Conservation (phyloP, 2,113 vertebrate genomes). For the Brachyistius frenatus region DNA sequence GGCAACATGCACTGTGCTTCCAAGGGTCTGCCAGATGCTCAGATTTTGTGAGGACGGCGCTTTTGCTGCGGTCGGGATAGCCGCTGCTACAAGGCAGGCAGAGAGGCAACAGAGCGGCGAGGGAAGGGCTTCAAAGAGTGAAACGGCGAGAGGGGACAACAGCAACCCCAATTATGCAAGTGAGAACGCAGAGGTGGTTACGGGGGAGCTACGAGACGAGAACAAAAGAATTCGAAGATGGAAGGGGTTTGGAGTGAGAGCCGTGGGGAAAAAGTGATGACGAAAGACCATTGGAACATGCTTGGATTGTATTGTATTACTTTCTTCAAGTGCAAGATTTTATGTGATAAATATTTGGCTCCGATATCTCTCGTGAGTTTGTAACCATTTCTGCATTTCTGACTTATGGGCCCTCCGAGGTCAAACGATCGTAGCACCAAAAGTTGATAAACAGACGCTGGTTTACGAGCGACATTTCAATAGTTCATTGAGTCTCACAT, state of each 20-base stretch:
- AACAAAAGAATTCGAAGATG: background rate
- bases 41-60: background rate
- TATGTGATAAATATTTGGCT: background rate
- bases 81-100: background rate
- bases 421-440: no score
- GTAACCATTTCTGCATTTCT: no score
- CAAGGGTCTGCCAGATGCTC: constrained; percentile 20
- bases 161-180: constrained; percentile 6
- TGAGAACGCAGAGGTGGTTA: background rate
- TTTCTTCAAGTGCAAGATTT: background rate
- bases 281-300: background rate
- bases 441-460: no score
- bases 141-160: constrained; percentile 23
- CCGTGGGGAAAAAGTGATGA: background rate
- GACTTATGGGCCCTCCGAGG: no score
- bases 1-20: constrained; percentile 1
- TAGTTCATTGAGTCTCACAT: background rate
- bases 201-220: background rate
- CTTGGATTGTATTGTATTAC: background rate
- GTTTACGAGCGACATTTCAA: background rate
- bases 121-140: constrained; percentile 44
- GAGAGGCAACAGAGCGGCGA: constrained; percentile 7
- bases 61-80: background rate
- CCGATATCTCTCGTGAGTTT: no score
- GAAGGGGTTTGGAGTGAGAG: no score